A percentile compares a stretch with the other conserved stretches of the same genome.
Evolutionary conservation across 2,113 vertebrate genomes (phyloP).

Genomic region (Upupa epops): DNA sequence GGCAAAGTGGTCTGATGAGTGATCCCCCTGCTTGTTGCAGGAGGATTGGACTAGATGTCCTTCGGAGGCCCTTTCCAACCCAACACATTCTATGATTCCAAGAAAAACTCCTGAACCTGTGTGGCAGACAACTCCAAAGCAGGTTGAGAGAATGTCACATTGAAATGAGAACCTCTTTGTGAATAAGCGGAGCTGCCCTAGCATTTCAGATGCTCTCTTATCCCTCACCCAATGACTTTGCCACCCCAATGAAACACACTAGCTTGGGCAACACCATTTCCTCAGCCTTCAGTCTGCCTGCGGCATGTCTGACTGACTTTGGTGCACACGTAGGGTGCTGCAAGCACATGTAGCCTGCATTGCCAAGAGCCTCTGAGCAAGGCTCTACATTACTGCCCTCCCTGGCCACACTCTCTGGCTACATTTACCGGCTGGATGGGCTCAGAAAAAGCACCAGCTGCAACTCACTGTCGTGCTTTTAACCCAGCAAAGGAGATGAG

Average conservation of each 20-base stretch:
- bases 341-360: accelerated
- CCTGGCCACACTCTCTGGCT: not conserved
- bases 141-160: not conserved
- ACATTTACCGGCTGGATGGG: not conserved
- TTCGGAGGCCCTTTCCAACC: too few relatives aligned
- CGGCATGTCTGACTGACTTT: not conserved
- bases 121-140: not conserved
- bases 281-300: not conserved
- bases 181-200: not conserved
- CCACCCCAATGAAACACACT: not conserved
- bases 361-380: not conserved
- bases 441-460: conserved; percentile 51
- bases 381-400: not conserved
- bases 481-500: not conserved
- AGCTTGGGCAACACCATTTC: not conserved
- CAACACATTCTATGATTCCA: too few relatives aligned
- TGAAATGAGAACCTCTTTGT: not conserved
- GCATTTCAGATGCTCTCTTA: not conserved
- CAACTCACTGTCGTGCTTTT: not conserved
- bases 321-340: accelerated
- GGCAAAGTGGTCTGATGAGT: too few relatives aligned
- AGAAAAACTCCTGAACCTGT: not conserved
- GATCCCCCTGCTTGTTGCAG: too few relatives aligned
- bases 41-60: too few relatives aligned
- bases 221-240: not conserved